A percentile compares a stretch with the other conserved stretches of the same genome.
Conservation (phyloP, 1,140 invertebrate genomes). For the Globodera rostochiensis region DNA sequence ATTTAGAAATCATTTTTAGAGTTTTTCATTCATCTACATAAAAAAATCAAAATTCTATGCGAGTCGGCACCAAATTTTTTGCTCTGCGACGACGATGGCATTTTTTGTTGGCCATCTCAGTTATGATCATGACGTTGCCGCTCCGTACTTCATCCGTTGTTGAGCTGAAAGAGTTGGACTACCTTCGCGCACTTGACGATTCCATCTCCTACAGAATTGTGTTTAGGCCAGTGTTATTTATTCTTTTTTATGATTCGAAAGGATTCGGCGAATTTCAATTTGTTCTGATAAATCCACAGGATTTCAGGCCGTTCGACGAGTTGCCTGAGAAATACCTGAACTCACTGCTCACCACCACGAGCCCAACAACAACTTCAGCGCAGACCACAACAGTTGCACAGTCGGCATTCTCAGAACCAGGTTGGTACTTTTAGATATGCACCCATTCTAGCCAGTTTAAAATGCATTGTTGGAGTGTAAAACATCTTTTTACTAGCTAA, state of each 20-base stretch:
- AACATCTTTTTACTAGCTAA: no score
- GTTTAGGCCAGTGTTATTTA: neutral
- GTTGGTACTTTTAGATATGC: no score
- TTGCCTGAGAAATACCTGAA: neutral
- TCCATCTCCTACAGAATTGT: constrained; percentile 34
- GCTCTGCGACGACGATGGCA: neutral
- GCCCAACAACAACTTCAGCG: neutral
- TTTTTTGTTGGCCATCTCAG: neutral
- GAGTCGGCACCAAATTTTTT: neutral
- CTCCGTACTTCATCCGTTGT: neutral
- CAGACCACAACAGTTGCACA: neutral
- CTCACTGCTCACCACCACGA: neutral
- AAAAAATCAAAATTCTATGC: neutral
- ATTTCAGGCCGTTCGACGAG: constrained; percentile 34
- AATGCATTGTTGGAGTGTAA: no score
- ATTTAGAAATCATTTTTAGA: neutral
- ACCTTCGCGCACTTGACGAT: constrained; percentile 37
- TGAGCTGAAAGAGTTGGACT: constrained; percentile 23
- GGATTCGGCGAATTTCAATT: no score
- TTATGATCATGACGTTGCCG: neutral
- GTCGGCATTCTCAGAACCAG: neutral
- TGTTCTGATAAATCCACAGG: neutral
- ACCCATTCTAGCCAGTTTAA: no score
- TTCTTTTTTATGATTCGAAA: no score
- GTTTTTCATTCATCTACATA: neutral